Percentiles rank a stretch among this genome's conserved stretches.
These are phyloP conservation scores for Cynoglossus semilaevis DNA, from an alignment of 2,113 vertebrate species.

Conservation along the genomic window DNA sequence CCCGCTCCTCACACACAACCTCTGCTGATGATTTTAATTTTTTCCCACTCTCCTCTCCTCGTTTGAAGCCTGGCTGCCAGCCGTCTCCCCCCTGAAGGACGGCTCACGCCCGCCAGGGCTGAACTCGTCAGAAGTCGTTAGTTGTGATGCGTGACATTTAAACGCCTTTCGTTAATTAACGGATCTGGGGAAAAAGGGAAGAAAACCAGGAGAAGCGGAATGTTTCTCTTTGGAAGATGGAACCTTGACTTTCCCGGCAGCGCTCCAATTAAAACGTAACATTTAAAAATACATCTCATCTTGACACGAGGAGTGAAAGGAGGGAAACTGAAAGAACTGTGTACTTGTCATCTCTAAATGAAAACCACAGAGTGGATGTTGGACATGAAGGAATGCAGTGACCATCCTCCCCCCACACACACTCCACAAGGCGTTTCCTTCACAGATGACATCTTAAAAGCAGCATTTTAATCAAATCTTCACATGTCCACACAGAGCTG, in stretches of 20 bases:
- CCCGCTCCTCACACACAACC: conserved; percentile 15
- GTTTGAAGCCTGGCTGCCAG: conserved; percentile 59
- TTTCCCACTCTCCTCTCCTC: conserved; percentile 9
- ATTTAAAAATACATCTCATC: conserved; percentile 49
- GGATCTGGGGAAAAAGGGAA: neutral
- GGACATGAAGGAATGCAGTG: conserved; percentile 11
- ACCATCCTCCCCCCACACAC: conserved; percentile 1
- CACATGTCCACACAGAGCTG: conserved; percentile 19
- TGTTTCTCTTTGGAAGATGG: conserved; percentile 54
- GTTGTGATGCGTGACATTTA: conserved; percentile 70
- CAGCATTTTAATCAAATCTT: neutral
- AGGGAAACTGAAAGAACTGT: conserved; percentile 19
- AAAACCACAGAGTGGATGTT: conserved; percentile 25
- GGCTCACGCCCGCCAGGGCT: conserved; percentile 29
- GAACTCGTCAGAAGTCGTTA: conserved; percentile 63
- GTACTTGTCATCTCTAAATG: conserved; percentile 35
- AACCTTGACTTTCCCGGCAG: conserved; percentile 60
- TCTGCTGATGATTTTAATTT: conserved; percentile 32
- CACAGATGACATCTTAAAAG: too few relatives aligned
- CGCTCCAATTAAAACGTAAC: conserved; percentile 69
- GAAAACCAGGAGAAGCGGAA: conserved; percentile 31
- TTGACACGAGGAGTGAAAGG: conserved; percentile 29
- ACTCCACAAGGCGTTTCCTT: too few relatives aligned
- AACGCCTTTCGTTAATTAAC: conserved; percentile 69
- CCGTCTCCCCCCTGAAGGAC: conserved; percentile 51